A percentile compares a stretch with the other conserved stretches of the same genome.
phyloP scores from a whole-genome alignment of 1,140 invertebrate genomes.

The Limonius californicus region DNA sequence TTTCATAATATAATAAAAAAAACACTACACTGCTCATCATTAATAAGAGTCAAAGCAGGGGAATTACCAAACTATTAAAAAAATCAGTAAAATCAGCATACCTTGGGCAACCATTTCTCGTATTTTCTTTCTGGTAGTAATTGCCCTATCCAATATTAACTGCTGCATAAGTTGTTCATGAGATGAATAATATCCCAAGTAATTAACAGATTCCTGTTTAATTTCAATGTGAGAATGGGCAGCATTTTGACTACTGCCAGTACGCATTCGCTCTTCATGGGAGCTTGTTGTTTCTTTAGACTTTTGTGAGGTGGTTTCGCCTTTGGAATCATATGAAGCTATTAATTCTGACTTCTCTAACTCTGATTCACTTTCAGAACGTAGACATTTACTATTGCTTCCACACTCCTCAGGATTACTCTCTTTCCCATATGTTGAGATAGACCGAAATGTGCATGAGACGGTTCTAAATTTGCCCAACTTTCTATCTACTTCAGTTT shows the following conservation, averaged over 20 bases:
- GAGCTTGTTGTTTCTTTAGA: conserved; percentile 19
- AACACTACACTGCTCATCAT: neutral
- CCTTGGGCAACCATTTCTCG: conserved; percentile 63
- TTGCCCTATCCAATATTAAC: conserved; percentile 61
- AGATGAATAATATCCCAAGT: conserved; percentile 71
- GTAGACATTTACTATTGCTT: neutral
- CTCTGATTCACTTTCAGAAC: neutral
- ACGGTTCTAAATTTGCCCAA: conserved; percentile 64
- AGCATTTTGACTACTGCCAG: neutral
- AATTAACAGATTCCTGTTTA: conserved; percentile 66
- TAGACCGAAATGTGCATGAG: conserved; percentile 28
- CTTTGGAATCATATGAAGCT: neutral
- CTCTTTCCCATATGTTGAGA: neutral
- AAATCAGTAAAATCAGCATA: conserved; percentile 32
- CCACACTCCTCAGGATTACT: neutral
- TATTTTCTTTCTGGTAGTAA: conserved; percentile 58
- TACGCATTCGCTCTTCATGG: conserved; percentile 17
- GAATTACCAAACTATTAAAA: too few species aligned
- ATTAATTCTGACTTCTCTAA: neutral
- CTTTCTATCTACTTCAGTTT: conserved; percentile 58
- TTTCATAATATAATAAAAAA: too few species aligned
- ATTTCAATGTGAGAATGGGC: conserved; percentile 39
- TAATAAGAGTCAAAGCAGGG: neutral
- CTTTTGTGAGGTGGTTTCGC: neutral
- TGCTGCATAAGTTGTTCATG: conserved; percentile 72